Evolutionary conservation across 1,140 invertebrate genomes (phyloP).

Genomic region (Reticulitermes speratus): DNA sequence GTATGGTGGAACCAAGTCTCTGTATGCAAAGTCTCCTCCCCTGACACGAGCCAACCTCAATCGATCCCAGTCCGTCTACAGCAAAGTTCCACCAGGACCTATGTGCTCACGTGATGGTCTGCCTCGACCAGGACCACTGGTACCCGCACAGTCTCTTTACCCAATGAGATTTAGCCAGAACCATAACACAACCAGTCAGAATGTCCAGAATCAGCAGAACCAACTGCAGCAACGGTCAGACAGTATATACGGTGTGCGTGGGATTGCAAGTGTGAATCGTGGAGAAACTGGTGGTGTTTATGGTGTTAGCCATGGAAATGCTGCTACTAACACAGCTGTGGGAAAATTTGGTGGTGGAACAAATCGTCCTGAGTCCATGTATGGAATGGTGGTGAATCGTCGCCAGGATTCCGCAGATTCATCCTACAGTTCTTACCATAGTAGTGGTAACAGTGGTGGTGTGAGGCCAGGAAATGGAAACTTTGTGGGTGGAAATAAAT

Average conservation of each 20-base stretch:
- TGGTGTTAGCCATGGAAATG: constrained; percentile 44
- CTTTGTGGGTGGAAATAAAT: constrained; percentile 22
- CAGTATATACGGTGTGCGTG: constrained; percentile 63
- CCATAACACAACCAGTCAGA: constrained; percentile 44
- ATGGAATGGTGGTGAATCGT: constrained; percentile 52
- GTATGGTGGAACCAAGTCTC: constrained; percentile 80
- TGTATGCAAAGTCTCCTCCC: constrained; percentile 81
- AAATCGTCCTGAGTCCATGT: constrained; percentile 61
- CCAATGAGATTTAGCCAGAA: constrained; percentile 59
- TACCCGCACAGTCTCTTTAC: constrained; percentile 71
- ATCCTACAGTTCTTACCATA: constrained; percentile 63
- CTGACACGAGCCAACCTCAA: constrained; percentile 77
- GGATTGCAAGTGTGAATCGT: constrained; percentile 46
- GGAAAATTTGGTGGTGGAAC: constrained; percentile 11
- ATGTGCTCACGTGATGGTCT: constrained; percentile 55
- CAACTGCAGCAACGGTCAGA: constrained; percentile 64
- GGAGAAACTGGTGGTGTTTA: constrained; percentile 30
- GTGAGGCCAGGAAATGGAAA: not conserved
- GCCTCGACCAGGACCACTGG: constrained; percentile 66
- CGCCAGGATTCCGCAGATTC: constrained; percentile 61
- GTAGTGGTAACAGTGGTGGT: not conserved
- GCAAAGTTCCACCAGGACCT: constrained; percentile 66
- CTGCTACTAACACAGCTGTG: constrained; percentile 37
- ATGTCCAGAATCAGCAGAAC: constrained; percentile 72
- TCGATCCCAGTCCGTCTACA: constrained; percentile 83